A percentile compares a stretch with the other conserved stretches of the same genome.
Evolutionary conservation across 1,140 invertebrate species (phyloP).

Genomic region (Zaprionus gabonicus): DNA sequence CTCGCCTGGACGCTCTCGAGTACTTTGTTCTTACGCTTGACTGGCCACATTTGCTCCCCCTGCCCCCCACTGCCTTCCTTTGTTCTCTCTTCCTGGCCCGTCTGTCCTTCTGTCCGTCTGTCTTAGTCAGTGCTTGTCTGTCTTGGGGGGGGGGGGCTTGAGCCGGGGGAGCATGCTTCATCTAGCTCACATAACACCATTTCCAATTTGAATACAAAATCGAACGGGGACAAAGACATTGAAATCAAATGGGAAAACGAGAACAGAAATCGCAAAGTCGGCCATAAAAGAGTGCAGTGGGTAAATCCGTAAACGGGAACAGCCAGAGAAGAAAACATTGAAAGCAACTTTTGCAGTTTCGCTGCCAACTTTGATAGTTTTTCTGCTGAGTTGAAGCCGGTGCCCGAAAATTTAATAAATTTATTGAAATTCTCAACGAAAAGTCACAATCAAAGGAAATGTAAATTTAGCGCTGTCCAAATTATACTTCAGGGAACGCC

Average conservation of each 20-base stretch:
- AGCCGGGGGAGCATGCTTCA: conserved; percentile 49
- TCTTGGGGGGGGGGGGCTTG: not conserved
- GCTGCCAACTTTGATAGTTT: conserved; percentile 11
- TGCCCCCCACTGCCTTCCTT: not conserved
- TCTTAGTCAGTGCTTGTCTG: conserved; percentile 32
- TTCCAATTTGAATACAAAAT: conserved; percentile 74
- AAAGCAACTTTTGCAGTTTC: conserved; percentile 34
- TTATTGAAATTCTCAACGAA: not conserved
- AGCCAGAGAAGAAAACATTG: conserved; percentile 5
- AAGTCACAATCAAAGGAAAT: conserved; percentile 1
- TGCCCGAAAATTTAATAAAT: not conserved
- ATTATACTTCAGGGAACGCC: conserved; percentile 17
- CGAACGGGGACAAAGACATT: conserved; percentile 68
- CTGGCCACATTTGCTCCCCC: conserved; percentile 57
- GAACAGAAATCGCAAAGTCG: conserved; percentile 24
- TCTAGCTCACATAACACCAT: conserved; percentile 71
- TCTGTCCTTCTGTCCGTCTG: conserved; percentile 24
- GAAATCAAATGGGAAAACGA: conserved; percentile 50
- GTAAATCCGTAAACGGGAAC: conserved; percentile 21
- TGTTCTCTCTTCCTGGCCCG: not conserved
- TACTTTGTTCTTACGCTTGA: conserved; percentile 78
- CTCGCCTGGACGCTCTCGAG: conserved; percentile 38
- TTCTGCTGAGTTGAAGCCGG: conserved; percentile 14
- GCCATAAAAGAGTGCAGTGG: not conserved
- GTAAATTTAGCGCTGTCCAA: not conserved